phyloP scores from a whole-genome alignment of 2,113 vertebrate species.

The Pelecanoides urinatrix region DNA sequence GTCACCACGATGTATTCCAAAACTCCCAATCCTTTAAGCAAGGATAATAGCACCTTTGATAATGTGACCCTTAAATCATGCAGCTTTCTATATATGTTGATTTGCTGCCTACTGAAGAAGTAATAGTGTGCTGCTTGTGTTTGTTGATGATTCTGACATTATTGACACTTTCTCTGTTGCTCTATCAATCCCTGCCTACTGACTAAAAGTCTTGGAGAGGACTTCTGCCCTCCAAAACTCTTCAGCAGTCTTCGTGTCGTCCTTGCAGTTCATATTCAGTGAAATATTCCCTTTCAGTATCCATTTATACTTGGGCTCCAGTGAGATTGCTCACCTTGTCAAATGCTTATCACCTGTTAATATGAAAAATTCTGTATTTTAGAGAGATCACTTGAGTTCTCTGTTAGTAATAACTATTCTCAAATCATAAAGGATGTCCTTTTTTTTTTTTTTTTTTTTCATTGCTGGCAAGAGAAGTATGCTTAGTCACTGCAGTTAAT shows the following conservation, averaged over 20 bases:
- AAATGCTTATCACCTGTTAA: neutral
- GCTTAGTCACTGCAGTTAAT: conserved; percentile 46
- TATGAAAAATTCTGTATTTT: neutral
- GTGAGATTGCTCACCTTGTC: neutral
- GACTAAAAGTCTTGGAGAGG: neutral
- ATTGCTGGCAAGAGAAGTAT: neutral
- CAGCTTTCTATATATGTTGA: neutral
- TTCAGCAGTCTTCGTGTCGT: rapidly evolving
- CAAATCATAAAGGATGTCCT: neutral
- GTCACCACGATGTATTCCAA: neutral
- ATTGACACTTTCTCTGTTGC: neutral
- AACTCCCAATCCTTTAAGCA: neutral
- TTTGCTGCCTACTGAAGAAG: neutral
- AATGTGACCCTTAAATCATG: neutral
- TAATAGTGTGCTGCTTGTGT: neutral
- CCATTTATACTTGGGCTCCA: neutral
- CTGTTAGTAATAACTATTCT: conserved; percentile 17
- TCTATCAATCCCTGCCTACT: neutral
- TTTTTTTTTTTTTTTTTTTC: neutral
- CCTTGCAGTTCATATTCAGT: neutral
- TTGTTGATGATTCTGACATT: neutral
- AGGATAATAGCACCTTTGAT: neutral
- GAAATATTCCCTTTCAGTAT: neutral
- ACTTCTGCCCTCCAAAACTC: neutral
- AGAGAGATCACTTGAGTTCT: conserved; percentile 4